A percentile compares a stretch with the other conserved stretches of the same genome.
Conservation (phyloP, 2,888 invertebrate species). For the Sceliomorpha sp. region DNA sequence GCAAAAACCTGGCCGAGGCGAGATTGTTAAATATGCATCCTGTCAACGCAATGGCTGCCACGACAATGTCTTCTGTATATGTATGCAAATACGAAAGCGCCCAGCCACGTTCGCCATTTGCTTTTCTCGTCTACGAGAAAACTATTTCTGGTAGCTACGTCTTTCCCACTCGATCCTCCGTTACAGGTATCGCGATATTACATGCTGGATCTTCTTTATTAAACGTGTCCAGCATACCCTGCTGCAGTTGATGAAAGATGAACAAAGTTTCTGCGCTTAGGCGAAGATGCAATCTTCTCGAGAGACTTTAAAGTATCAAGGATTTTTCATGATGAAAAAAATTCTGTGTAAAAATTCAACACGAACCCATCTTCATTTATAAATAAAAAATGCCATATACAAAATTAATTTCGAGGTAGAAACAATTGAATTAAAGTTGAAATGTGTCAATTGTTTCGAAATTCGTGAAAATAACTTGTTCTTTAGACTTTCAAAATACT, state of each 20-base stretch:
- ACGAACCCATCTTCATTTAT: too few species aligned
- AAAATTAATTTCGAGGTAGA: too few species aligned
- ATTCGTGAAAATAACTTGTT: too few species aligned
- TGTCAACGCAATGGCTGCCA: too few species aligned
- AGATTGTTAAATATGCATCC: slow-evolving; percentile 50
- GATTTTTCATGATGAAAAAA: too few species aligned
- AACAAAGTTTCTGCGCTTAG: background rate
- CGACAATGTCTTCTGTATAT: slow-evolving; percentile 20
- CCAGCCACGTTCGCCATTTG: slow-evolving; percentile 9
- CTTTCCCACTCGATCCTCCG: slow-evolving; percentile 15
- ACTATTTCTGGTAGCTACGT: slow-evolving; percentile 13
- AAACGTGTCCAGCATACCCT: slow-evolving; percentile 7
- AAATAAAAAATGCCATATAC: too few species aligned
- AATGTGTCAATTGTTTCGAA: too few species aligned
- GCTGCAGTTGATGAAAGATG: background rate
- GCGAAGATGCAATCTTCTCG: slow-evolving; percentile 21
- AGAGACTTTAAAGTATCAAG: too few species aligned
- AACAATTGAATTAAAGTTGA: too few species aligned
- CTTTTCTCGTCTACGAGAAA: slow-evolving; percentile 22
- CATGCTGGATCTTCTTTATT: slow-evolving; percentile 26
- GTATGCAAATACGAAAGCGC: slow-evolving; percentile 30
- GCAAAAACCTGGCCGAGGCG: slow-evolving; percentile 61
- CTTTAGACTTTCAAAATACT: too few species aligned
- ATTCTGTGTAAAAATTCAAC: too few species aligned
- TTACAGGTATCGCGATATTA: slow-evolving; percentile 19